These are phyloP conservation scores for Scaptomyza pallida DNA, from an alignment of 1,140 invertebrate genomes.

Conservation along the genomic window DNA sequence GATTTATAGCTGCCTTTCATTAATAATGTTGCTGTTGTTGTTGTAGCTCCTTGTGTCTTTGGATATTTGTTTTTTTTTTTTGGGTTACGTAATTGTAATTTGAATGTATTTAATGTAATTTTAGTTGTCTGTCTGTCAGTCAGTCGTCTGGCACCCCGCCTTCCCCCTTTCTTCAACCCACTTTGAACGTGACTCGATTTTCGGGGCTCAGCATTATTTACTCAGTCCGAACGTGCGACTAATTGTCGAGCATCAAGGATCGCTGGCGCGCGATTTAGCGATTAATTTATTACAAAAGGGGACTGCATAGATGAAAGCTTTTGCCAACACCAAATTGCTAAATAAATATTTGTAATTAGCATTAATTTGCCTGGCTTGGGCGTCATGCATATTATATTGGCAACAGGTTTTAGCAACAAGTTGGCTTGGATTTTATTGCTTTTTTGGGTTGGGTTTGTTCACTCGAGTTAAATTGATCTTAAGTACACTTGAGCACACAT, in stretches of 20 bases:
- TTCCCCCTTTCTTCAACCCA: conserved; percentile 12
- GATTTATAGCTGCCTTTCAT: conserved; percentile 34
- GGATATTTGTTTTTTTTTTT: conserved; percentile 34
- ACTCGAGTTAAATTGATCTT: conserved; percentile 27
- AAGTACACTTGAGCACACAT: background rate
- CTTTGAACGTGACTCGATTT: conserved; percentile 23
- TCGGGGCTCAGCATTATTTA: conserved; percentile 12
- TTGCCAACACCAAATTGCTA: conserved; percentile 58
- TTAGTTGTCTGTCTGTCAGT: conserved; percentile 44
- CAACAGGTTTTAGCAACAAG: conserved; percentile 69
- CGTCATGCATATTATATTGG: background rate
- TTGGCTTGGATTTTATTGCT: conserved; percentile 34
- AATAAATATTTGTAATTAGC: conserved; percentile 66
- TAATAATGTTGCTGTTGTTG: conserved; percentile 19
- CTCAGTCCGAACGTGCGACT: conserved; percentile 31
- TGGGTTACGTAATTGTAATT: conserved; percentile 78
- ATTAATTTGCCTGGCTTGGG: conserved; percentile 50
- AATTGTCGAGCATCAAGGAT: conserved; percentile 26
- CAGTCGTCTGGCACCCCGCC: conserved; percentile 6
- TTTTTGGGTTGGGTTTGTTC: background rate
- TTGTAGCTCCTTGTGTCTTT: conserved; percentile 12
- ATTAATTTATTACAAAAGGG: conserved; percentile 58
- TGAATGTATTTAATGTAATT: conserved; percentile 77
- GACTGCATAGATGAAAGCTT: background rate
- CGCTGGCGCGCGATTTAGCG: background rate